phyloP scores from a whole-genome alignment of 2,797 vertebrate genomes.

The Cuniculus paca region DNA sequence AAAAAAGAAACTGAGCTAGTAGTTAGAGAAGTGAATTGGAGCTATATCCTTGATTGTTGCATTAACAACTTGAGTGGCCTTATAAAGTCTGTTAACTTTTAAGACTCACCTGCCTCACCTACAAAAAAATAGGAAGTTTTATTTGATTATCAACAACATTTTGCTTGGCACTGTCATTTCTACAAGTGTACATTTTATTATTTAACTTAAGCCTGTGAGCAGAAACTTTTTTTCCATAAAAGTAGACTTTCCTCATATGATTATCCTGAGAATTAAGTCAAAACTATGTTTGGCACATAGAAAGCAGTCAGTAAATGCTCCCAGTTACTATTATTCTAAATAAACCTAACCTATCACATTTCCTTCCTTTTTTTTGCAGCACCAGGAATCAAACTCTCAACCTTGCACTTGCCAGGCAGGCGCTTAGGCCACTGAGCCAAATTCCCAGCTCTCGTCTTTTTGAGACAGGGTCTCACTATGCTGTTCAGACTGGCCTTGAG shows the following conservation, averaged over 20 bases:
- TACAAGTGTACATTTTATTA: not conserved
- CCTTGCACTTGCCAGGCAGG: too few relatives aligned
- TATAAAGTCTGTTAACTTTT: constrained; percentile 39
- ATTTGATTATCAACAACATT: constrained; percentile 9
- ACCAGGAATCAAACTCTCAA: too few relatives aligned
- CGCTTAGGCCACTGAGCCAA: too few relatives aligned
- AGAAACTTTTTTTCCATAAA: constrained; percentile 26
- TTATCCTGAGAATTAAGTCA: constrained; percentile 39
- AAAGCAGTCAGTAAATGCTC: constrained; percentile 9
- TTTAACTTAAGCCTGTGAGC: not conserved
- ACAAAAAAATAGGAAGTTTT: constrained; percentile 44
- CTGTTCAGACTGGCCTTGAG: too few relatives aligned
- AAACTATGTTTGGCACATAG: not conserved
- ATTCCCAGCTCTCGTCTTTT: too few relatives aligned
- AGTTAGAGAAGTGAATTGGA: constrained; percentile 19
- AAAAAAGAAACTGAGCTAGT: not conserved
- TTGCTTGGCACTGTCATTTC: constrained; percentile 9
- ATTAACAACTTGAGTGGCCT: not conserved
- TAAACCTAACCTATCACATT: not conserved
- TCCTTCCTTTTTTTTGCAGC: too few relatives aligned
- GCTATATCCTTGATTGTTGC: not conserved
- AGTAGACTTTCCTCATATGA: not conserved
- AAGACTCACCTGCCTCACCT: constrained; percentile 31
- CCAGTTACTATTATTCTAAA: not conserved
- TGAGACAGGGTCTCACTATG: too few relatives aligned